Conservation (phyloP, 2,797 vertebrate genomes). For the Paramormyrops hopkinsi region DNA sequence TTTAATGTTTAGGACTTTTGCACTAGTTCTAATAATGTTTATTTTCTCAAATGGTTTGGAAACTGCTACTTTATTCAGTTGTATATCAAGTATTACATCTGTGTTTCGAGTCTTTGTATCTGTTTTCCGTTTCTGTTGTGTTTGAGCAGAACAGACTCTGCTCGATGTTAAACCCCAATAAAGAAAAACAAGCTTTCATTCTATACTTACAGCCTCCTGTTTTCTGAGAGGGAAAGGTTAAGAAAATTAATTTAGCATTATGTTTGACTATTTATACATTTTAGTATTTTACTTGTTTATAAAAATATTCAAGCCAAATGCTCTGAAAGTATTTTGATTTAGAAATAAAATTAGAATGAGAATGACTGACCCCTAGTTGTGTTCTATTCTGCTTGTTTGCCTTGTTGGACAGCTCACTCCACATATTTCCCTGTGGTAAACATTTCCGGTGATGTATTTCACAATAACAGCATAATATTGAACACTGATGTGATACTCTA, state of each 20-base stretch:
- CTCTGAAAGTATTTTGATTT: slow-evolving; percentile 30
- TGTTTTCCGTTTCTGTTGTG: slow-evolving; percentile 74
- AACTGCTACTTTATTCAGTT: slow-evolving; percentile 71
- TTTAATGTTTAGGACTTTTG: slow-evolving; percentile 75
- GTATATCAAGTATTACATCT: slow-evolving; percentile 66
- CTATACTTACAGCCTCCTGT: slow-evolving; percentile 25
- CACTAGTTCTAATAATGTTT: slow-evolving; percentile 74
- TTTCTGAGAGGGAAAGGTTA: slow-evolving; percentile 20
- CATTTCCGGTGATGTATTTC: background rate
- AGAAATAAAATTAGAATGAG: slow-evolving; percentile 31
- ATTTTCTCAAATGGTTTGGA: slow-evolving; percentile 69
- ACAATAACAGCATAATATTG: no score
- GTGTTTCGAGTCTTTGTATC: slow-evolving; percentile 74
- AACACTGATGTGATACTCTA: background rate
- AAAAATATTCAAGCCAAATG: slow-evolving; percentile 21
- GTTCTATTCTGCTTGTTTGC: slow-evolving; percentile 3
- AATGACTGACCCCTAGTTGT: slow-evolving; percentile 15
- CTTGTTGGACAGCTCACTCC: background rate
- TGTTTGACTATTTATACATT: slow-evolving; percentile 24
- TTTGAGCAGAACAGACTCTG: slow-evolving; percentile 59
- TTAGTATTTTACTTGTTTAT: slow-evolving; percentile 26
- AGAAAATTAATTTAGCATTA: background rate
- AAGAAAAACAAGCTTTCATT: slow-evolving; percentile 60
- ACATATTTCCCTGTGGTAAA: background rate
- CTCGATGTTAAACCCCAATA: slow-evolving; percentile 74